Conservation (phyloP, 2,888 invertebrate species). For the Keiferia lycopersicella region DNA sequence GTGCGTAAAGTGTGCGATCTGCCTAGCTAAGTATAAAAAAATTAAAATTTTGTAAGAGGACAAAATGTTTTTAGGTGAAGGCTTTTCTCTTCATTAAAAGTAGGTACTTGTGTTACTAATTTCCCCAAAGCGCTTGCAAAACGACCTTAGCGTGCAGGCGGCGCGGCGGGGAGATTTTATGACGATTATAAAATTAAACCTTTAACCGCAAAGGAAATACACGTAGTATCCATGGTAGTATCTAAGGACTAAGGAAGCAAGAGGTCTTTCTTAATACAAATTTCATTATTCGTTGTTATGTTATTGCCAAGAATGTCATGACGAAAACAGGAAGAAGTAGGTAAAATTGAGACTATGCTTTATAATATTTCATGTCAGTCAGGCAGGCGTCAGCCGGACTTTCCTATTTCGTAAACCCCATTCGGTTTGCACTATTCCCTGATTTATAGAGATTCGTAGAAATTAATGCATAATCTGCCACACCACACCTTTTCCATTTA, state of each 20-base stretch:
- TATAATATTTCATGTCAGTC: background rate
- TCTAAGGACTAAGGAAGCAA: too few relatives aligned
- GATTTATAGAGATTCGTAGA: too few relatives aligned
- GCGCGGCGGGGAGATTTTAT: constrained; percentile 11
- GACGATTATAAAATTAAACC: constrained; percentile 15
- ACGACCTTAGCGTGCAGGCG: constrained; percentile 34
- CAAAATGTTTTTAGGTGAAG: background rate
- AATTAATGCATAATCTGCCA: background rate
- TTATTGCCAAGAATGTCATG: background rate
- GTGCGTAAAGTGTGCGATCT: too few relatives aligned
- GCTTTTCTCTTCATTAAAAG: background rate
- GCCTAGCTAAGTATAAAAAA: too few relatives aligned
- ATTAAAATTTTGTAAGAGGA: too few relatives aligned
- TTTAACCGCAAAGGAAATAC: background rate
- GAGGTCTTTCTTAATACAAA: background rate
- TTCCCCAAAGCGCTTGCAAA: constrained; percentile 26
- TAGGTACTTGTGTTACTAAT: background rate
- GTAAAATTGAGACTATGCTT: background rate
- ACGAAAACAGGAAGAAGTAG: background rate
- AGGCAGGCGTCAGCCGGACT: background rate
- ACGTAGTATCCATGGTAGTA: too few relatives aligned
- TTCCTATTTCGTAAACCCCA: too few relatives aligned
- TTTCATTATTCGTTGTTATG: constrained; percentile 6
- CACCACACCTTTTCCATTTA: background rate
- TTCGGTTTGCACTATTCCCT: too few relatives aligned